Base-by-base conservation (phyloP, 2,888 invertebrate species). In the Polylopha cassiicola region DNA sequence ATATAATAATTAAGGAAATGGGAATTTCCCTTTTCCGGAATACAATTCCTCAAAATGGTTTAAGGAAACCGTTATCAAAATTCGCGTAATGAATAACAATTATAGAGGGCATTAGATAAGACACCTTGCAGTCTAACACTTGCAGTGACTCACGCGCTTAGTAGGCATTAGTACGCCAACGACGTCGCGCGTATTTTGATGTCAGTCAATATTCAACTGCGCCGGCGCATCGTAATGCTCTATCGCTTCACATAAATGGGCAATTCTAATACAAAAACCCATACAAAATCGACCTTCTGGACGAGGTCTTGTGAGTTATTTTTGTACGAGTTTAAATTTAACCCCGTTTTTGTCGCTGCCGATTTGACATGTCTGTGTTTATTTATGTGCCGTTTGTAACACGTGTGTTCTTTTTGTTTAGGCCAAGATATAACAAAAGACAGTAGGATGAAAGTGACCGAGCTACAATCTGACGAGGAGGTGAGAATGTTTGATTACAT, bases 361-460 rank as follows among this genome's bases (percentile, higher is more conserved):
- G 39, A 39, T 44, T 39, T 36, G 41, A 39, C 42, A 17, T 13
- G 17, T 47, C 50, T 51, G 61, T 66, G 68, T 73, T 73, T 73
- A 68, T 73, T 69, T 71, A 65, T 55, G 51, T 52, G 36, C 36
- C 43, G 43, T 32, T 44, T 51, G 45, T 46, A 44, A 49, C 58
- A 56, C 51, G 60, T 65, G 61, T 51, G 48, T 62, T 67, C 50
- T 55, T 55, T 70, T 68, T 75, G 67, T 71, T 42, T 69, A 86
- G 86, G 86, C 69, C 86, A 86, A 65, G 86, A 86, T 58, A 76
- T 81, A 60, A 84, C 73, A 61, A 84, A 78, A 65, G 87, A 87
- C 44, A 85, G 79, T 37, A 78, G 85, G 64, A 78, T 86, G 72
- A 84, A 79, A 71, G 77, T 81, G 45, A 82, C 73, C 24, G 86